These are phyloP conservation scores for Leptodactylus fuscus DNA, from an alignment of 2,113 vertebrate genomes.

Conservation along the genomic window DNA sequence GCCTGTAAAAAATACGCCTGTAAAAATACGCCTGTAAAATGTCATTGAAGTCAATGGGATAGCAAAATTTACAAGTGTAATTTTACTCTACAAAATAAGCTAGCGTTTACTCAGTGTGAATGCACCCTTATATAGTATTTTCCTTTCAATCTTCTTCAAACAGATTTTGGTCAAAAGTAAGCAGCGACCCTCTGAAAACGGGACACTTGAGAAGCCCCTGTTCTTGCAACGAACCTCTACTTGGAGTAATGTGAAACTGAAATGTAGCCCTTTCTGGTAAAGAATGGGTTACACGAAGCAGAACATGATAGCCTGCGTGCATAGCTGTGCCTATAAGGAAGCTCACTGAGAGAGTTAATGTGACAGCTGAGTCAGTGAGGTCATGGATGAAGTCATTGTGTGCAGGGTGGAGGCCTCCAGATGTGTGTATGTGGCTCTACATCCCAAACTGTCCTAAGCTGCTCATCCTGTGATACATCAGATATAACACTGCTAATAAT, in stretches of 20 bases:
- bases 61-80: no score
- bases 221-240: background rate
- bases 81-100: no score
- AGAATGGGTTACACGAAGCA: conserved; percentile 6
- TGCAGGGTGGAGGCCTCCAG: conserved; percentile 48
- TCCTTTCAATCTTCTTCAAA: no score
- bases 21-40: no score
- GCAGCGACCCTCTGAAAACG: no score
- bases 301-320: background rate
- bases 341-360: conserved; percentile 28
- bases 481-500: background rate
- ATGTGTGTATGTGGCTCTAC: conserved; percentile 43
- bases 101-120: no score
- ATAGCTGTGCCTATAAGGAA: background rate
- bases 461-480: conserved; percentile 16
- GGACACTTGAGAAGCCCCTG: no score
- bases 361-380: conserved; percentile 38
- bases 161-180: no score
- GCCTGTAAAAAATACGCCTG: no score
- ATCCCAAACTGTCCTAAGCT: background rate
- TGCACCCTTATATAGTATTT: no score
- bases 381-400: conserved; percentile 38
- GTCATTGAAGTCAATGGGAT: no score
- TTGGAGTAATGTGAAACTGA: background rate
- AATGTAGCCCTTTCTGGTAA: background rate